Evolutionary conservation across 2,888 invertebrate species (phyloP), one percentile per base, ranked within the genome.

Genomic region (Yponomeuta cagnagella): DNA sequence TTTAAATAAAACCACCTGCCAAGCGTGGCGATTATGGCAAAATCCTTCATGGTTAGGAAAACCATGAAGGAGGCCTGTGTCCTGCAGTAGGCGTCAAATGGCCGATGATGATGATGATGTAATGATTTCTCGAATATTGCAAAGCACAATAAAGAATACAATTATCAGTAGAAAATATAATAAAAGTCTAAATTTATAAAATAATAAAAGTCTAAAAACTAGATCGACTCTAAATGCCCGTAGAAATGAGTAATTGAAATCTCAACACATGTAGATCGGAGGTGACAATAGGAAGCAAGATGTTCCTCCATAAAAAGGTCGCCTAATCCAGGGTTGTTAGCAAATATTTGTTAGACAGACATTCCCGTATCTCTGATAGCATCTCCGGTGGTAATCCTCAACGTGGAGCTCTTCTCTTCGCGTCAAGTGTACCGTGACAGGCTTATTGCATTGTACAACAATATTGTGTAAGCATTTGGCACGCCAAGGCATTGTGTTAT

Each of bases 361-460:
- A 72, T 73, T 70, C 52, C 52, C 52, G 15, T 58, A 58, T 73
- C 10, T 43, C 15, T 72, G 75, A 76, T 76, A 76, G 71, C 74
- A 76, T 76, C 75, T 69, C 52, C 30, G 80, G 79, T 76, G 76
- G 81, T 90, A 90, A 90, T 90, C 89, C 88, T 85, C 82, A 87
- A 88, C 83, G 80, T 76, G 71, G 71, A 72, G 72, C 52, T 10
- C 88, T 90, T 90, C 67, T 33, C 88, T 90, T 90, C 86, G 86
- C 83, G 87, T 90, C 90, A 92, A 92, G 92, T 91, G 91, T 89
- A 87, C 75, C 92, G 89, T 91, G 89, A 86, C 82, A 73, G 82
- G 90, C 89, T 91, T 90, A 91, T 77, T 76, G 82, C 78, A 80
- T 90, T 90, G 90, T 89, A 87, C 88, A 90, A 90, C 87, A 68